These are phyloP conservation scores for Archivesica marissinica DNA, from an alignment of 1,140 invertebrate genomes.

Conservation along the genomic window DNA sequence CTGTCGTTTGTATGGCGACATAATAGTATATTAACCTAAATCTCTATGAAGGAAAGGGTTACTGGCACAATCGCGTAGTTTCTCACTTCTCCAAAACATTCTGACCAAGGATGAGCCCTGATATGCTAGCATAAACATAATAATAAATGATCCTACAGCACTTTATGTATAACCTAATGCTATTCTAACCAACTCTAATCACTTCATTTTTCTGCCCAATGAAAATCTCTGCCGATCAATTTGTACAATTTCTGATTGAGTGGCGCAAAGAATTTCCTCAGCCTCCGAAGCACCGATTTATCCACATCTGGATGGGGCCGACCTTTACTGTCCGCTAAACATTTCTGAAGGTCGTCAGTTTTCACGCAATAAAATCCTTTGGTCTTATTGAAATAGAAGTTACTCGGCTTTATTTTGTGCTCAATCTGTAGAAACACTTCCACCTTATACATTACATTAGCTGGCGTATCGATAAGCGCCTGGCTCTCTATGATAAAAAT, in stretches of 20 bases:
- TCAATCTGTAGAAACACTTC: slow-evolving; percentile 94
- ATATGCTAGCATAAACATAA: too few relatives aligned
- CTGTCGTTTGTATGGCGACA: too few relatives aligned
- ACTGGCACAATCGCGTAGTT: too few relatives aligned
- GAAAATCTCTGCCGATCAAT: slow-evolving; percentile 65
- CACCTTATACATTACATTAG: slow-evolving; percentile 91
- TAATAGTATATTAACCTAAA: too few relatives aligned
- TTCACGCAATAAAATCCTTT: slow-evolving; percentile 84
- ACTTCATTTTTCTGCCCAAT: slow-evolving; percentile 58
- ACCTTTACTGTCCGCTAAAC: slow-evolving; percentile 95
- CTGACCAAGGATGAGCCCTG: too few relatives aligned
- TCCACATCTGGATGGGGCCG: slow-evolving; percentile 93
- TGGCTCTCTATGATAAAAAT: slow-evolving; percentile 95
- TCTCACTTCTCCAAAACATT: too few relatives aligned
- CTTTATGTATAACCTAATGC: too few relatives aligned
- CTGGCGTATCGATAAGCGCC: slow-evolving; percentile 92
- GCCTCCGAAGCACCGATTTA: slow-evolving; percentile 88
- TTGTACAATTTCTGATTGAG: slow-evolving; percentile 87
- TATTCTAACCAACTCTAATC: too few relatives aligned
- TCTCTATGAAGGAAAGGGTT: too few relatives aligned
- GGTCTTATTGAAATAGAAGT: slow-evolving; percentile 84
- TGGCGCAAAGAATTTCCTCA: slow-evolving; percentile 93
- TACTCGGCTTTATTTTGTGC: slow-evolving; percentile 92
- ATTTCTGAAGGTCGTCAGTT: slow-evolving; percentile 79
- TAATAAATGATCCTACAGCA: too few relatives aligned